A percentile compares a stretch with the other conserved stretches of the same genome.
These are phyloP conservation scores for Hyperoplus immaculatus DNA, from an alignment of 2,797 vertebrate genomes.

Conservation along the genomic window DNA sequence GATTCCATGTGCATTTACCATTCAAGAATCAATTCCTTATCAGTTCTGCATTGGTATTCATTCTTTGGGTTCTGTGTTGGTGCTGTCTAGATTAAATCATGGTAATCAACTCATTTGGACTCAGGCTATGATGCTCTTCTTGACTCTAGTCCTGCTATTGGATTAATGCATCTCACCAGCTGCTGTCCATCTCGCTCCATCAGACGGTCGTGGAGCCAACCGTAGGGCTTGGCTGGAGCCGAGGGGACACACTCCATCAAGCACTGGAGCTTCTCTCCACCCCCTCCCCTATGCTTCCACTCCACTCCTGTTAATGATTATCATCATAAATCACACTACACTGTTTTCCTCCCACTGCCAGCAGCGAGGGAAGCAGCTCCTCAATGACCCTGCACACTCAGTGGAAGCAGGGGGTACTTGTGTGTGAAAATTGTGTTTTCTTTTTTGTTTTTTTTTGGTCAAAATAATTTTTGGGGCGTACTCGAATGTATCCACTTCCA, in stretches of 20 bases:
- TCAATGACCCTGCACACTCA: conserved; percentile 30
- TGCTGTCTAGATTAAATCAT: not conserved
- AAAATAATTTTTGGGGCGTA: conserved; percentile 10
- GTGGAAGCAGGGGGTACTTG: conserved; percentile 1
- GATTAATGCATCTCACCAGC: conserved; percentile 8
- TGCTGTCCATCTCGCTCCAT: conserved; percentile 37
- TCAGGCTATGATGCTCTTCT: not conserved
- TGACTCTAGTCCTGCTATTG: not conserved
- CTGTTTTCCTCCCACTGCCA: conserved; percentile 53
- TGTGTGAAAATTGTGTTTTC: conserved; percentile 23
- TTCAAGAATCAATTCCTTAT: not conserved
- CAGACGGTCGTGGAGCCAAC: conserved; percentile 42
- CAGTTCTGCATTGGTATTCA: not conserved
- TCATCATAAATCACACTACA: conserved; percentile 72
- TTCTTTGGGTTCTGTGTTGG: not conserved
- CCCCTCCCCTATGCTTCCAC: conserved; percentile 43
- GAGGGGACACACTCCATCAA: conserved; percentile 68
- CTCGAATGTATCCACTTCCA: conserved; percentile 1
- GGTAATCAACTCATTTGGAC: conserved; percentile 6
- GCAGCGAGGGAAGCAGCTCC: conserved; percentile 43
- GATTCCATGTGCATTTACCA: not conserved
- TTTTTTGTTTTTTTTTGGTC: conserved; percentile 18
- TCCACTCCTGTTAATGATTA: conserved; percentile 71
- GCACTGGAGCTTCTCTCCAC: conserved; percentile 50
- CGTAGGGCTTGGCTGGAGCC: conserved; percentile 43